Evolutionary conservation across 2,888 invertebrate genomes (phyloP).

Genomic region (Hyposoter dolosus): DNA sequence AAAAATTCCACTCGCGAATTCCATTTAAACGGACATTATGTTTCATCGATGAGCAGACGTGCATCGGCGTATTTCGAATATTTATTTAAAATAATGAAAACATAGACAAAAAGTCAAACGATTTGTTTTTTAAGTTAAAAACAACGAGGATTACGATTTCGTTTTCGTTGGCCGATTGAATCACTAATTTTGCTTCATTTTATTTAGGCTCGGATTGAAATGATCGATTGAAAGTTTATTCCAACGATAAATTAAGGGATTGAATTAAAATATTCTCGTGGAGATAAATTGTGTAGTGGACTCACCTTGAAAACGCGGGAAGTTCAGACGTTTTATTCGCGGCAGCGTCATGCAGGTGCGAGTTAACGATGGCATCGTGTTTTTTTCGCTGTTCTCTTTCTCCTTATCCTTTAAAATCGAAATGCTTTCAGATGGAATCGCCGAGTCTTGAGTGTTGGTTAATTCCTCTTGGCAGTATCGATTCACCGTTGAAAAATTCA

Average conservation of each 20-base stretch:
- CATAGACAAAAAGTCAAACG: no score
- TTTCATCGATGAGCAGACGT: no score
- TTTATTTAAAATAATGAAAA: no score
- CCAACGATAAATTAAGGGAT: background rate
- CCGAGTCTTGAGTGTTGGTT: constrained; percentile 8
- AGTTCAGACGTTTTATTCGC: constrained; percentile 77
- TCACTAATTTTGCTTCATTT: background rate
- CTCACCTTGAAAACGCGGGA: constrained; percentile 75
- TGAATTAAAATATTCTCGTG: background rate
- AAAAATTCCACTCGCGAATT: no score
- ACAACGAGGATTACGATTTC: background rate
- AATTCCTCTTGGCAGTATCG: constrained; percentile 50
- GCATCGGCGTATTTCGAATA: no score
- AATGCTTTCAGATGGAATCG: constrained; percentile 8
- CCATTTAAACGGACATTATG: no score
- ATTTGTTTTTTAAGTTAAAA: no score
- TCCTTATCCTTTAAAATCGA: constrained; percentile 30
- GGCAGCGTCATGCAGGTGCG: constrained; percentile 77
- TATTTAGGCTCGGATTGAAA: background rate
- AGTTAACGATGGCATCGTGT: constrained; percentile 77
- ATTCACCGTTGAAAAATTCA: constrained; percentile 50
- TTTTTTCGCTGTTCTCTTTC: constrained; percentile 59
- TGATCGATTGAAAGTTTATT: background rate
- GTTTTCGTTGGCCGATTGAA: background rate
- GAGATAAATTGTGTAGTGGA: constrained; percentile 15